Evolutionary conservation across 2,797 vertebrate species (phyloP).

Genomic region (Channa striata): DNA sequence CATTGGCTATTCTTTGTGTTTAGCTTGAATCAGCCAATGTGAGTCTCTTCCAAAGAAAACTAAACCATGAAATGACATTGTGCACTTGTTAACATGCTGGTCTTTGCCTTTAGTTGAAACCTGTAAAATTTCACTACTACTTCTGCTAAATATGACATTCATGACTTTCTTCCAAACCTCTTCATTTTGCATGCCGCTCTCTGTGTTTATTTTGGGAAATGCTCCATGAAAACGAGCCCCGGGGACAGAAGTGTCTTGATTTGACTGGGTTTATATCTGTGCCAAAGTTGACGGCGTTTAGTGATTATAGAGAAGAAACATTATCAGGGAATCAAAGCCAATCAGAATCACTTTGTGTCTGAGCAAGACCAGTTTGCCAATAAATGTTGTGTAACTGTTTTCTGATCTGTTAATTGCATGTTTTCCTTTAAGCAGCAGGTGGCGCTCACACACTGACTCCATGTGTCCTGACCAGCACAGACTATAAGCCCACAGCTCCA

Average conservation of each 20-base stretch:
- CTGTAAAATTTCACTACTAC: too few species aligned
- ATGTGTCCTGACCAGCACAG: constrained; percentile 1
- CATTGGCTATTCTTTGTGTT: background rate
- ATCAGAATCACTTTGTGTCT: background rate
- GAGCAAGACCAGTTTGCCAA: background rate
- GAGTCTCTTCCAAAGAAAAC: background rate
- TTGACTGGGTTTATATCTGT: background rate
- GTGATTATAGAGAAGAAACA: background rate
- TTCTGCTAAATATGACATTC: too few species aligned
- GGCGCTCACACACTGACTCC: constrained; percentile 26
- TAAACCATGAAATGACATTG: background rate
- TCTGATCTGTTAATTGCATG: background rate
- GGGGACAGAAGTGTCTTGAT: background rate
- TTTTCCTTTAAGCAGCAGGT: constrained; percentile 55
- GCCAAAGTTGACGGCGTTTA: too few species aligned
- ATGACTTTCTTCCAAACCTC: too few species aligned
- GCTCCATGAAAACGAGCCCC: background rate
- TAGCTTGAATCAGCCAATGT: background rate
- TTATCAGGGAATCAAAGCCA: background rate
- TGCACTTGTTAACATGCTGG: too few species aligned
- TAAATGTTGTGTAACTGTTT: background rate
- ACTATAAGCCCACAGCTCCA: constrained; percentile 13
- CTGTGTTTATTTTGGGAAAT: background rate
- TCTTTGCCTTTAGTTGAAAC: too few species aligned
- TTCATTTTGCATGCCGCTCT: background rate